Base-by-base conservation (phyloP, 2,888 invertebrate genomes). In the Drosophila robusta region DNA sequence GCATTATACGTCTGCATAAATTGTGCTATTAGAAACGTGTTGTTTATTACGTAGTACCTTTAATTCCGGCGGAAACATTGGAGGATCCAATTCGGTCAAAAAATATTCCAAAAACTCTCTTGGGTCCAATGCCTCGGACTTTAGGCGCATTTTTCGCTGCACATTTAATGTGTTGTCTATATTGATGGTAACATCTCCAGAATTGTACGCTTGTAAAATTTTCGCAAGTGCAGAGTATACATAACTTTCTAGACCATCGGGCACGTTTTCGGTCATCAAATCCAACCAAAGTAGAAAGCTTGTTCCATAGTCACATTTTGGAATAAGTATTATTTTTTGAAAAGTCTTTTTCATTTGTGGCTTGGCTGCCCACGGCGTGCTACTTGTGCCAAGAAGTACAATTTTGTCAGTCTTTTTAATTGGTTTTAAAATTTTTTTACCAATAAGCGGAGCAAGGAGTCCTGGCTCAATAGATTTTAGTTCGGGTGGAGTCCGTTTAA, bases 401-500 rank as follows among this genome's bases (percentile, higher is more conserved):
- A 95, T 90, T 61, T 93, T 93, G 75, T 95, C 94, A 1, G 93
- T 93, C 2, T 92, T 90, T 57, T 93, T 93, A 4, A 95, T 93
- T 3, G 90, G 90, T 75, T 94, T 94, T 44, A 94, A 74, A 16
- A 94, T 91, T 52, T 78, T 78, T 73, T 94, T 94, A 1, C 92
- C 92, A 38, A 95, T 81, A 26, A 92, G 92, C 63, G 93, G 93
- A 68, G 93, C 93, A 32, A 95, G 87, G 5, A 94, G 90, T 70
- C 93, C 93, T 1, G 95, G 94, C 47, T 94, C 93, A 3, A 89
- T 49, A 0, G 68, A 32, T 85, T 92, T 80, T 55, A 90, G 89
- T 2, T 91, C 90, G 34, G 91, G 86, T 0, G 93, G 92, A 42
- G 91, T 29, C 66, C 93, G 93, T 68, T 93, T 93, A 87, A 92